Base-by-base conservation (phyloP, 2,888 invertebrate genomes). In the Drosophila phalerata region DNA sequence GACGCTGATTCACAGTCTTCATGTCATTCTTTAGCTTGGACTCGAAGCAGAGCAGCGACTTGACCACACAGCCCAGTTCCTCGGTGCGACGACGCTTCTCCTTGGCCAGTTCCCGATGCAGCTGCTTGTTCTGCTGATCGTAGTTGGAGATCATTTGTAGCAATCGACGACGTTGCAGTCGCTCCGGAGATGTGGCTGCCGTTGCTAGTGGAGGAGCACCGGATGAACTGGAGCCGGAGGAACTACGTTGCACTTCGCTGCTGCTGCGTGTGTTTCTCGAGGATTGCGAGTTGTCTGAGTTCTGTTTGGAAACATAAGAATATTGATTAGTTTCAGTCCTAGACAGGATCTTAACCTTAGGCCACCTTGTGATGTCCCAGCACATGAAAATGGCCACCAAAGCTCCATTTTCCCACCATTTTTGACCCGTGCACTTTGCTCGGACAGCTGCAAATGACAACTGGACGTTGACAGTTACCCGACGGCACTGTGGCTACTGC, bases 21-120 rank as follows among this genome's bases (percentile, higher is more conserved):
- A 92, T 92, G 73, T 93, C 93, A 43, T 79, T 88, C 74, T 92
- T 92, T 10, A 93, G 80, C 65, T 93, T 93, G 34, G 92, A 88
- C 70, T 93, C 93, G 73, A 92, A 92, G 49, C 90, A 90, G 13
- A 92, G 69, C 43, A 93, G 78, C 25, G 92, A 92, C 66, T 93
- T 93, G 37, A 92, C 91, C n/a, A 93, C 91, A 69, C 90, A 90
- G 45, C 92, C 90, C 45, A 93, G 76, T 69, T 93, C 93, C 63
- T 92, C 92, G 53, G 86, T 89, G 53, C 92, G 92, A 0, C 91
- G 90, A 10, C 90, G 88, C 63, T 92, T 92, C 73, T 93, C 93
- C 71, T 90, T 91, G 77, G 91, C 90, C 72, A 93, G 67, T 57
- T 93, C 92, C 19, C 90, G 89, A 63, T 92, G 91, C 53, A 92